These are phyloP conservation scores for Balaeniceps rex DNA, from an alignment of 2,113 vertebrate species.

Conservation along the genomic window DNA sequence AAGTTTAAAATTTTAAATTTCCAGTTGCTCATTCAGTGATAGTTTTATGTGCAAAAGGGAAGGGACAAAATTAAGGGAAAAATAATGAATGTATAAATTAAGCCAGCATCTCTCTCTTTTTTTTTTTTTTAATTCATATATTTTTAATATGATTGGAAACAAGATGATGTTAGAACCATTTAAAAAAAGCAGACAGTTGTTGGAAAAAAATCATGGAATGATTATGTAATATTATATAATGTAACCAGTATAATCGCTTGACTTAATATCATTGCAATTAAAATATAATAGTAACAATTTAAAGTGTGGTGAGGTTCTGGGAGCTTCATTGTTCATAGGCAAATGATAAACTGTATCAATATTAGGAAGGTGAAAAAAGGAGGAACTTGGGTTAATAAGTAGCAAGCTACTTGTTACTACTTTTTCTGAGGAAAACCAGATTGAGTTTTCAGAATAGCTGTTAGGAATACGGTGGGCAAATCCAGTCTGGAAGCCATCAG, in stretches of 20 bases:
- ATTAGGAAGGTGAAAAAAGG: background rate
- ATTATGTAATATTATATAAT: background rate
- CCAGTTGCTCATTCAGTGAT: background rate
- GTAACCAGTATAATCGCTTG: background rate
- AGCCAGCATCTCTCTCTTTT: background rate
- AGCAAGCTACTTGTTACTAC: background rate
- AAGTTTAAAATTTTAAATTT: background rate
- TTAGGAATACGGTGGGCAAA: background rate
- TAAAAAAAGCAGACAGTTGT: background rate
- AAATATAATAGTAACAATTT: background rate
- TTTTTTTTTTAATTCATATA: accelerated
- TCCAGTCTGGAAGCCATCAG: background rate
- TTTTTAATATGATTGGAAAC: background rate
- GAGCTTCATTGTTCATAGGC: background rate
- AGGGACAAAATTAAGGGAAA: background rate
- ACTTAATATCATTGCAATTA: background rate
- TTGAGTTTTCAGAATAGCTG: background rate
- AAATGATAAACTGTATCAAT: background rate
- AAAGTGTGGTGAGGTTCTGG: background rate
- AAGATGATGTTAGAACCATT: background rate
- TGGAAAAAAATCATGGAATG: background rate
- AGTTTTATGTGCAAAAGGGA: background rate
- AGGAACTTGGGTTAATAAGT: background rate
- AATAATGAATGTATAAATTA: background rate
- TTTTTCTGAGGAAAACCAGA: background rate